These are phyloP conservation scores for Polypterus bichir DNA, from an alignment of 2,113 vertebrate genomes.

Conservation along the genomic window DNA sequence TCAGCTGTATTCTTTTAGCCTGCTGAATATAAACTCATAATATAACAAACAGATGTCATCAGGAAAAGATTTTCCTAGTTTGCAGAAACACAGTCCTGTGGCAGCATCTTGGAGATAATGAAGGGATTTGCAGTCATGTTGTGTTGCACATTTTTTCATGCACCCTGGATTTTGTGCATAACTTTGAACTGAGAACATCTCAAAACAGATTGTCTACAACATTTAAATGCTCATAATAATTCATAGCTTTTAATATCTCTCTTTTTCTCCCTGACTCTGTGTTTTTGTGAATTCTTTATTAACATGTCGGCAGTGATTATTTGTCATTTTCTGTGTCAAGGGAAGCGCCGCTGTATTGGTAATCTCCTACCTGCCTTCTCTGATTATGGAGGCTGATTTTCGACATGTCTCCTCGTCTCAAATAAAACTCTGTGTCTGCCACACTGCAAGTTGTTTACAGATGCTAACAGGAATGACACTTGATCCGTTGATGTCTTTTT, in stretches of 20 bases:
- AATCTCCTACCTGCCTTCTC: too few relatives aligned
- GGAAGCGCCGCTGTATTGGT: too few relatives aligned
- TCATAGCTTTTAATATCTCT: background rate
- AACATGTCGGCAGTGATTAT: slow-evolving; percentile 1
- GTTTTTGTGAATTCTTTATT: slow-evolving; percentile 4
- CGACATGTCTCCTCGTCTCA: too few relatives aligned
- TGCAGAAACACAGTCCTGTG: background rate
- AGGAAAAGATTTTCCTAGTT: too few relatives aligned
- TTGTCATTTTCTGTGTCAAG: background rate
- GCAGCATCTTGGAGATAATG: slow-evolving; percentile 28
- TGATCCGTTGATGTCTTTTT: too few relatives aligned
- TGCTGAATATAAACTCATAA: too few relatives aligned
- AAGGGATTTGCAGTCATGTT: slow-evolving; percentile 36
- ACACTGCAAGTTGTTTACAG: too few relatives aligned
- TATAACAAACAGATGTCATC: too few relatives aligned
- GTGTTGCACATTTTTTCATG: slow-evolving; percentile 33
- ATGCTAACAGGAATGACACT: too few relatives aligned
- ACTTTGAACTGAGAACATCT: slow-evolving; percentile 17
- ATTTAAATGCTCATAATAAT: slow-evolving; percentile 8
- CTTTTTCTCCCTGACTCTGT: background rate
- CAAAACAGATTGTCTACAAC: slow-evolving; percentile 16
- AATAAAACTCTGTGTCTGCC: too few relatives aligned
- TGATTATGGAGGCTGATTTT: too few relatives aligned
- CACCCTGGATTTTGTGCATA: slow-evolving; percentile 26
- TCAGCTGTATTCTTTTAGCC: too few relatives aligned